phyloP scores from a whole-genome alignment of 2,888 invertebrate genomes.

The Onthophagus sagittarius region DNA sequence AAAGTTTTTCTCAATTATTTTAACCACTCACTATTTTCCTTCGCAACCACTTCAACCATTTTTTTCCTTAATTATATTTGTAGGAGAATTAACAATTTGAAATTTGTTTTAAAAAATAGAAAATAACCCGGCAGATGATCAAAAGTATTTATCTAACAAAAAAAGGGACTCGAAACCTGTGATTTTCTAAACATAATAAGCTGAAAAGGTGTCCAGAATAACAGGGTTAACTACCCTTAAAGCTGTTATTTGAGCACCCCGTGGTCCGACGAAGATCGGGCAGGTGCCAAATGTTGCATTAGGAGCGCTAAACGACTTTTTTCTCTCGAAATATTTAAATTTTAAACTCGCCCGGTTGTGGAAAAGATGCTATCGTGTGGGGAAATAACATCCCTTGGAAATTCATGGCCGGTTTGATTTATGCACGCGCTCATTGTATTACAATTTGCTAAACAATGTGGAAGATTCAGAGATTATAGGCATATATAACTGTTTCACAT shows the following conservation, averaged over 20 bases:
- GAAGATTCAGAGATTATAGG: neutral
- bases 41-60: neutral
- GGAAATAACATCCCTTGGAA: neutral
- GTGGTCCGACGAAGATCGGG: slow-evolving; percentile 34
- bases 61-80: neutral
- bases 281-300: slow-evolving; percentile 37
- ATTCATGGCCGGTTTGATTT: neutral
- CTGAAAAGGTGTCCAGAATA: slow-evolving; percentile 18
- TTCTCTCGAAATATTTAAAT: neutral
- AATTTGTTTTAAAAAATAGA: neutral
- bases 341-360: neutral
- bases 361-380: neutral
- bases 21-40: neutral
- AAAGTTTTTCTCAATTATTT: neutral
- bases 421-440: neutral
- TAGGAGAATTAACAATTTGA: neutral
- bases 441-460: neutral
- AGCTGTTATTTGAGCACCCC: slow-evolving; percentile 25
- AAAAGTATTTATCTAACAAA: neutral
- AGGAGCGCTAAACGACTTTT: slow-evolving; percentile 28
- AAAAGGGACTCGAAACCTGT: neutral
- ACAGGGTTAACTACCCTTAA: slow-evolving; percentile 26
- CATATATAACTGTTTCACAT: slow-evolving; percentile 9
- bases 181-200: slow-evolving; percentile 6
- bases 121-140: neutral